phyloP scores from a whole-genome alignment of 1,140 invertebrate species.

The Bursaphelenchus mucronatus region DNA sequence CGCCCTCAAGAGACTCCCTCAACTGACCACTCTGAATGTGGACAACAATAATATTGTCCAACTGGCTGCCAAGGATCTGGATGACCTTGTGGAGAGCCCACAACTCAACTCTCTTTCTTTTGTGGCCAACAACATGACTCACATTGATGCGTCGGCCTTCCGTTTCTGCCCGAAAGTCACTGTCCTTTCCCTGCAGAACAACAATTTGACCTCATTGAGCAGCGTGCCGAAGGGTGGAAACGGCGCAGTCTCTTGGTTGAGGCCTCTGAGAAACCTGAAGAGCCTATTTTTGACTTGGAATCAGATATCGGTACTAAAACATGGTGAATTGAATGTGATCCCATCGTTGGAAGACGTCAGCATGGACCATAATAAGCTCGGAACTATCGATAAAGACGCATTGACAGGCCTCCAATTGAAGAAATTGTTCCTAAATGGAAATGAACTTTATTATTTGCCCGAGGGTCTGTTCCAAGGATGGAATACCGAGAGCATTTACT shows the following conservation, averaged over 20 bases:
- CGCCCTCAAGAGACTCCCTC: conserved; percentile 32
- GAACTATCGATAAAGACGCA: conserved; percentile 39
- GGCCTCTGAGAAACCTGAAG: conserved; percentile 37
- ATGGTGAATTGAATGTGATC: conserved; percentile 46
- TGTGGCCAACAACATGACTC: conserved; percentile 47
- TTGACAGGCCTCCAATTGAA: conserved; percentile 40
- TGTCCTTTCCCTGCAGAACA: conserved; percentile 45
- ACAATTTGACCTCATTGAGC: conserved; percentile 30
- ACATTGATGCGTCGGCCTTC: conserved; percentile 38
- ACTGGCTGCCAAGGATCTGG: conserved; percentile 39
- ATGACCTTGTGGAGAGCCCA: conserved; percentile 31
- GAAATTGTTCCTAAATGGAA: conserved; percentile 50
- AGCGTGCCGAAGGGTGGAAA: conserved; percentile 24
- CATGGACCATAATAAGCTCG: conserved; percentile 47
- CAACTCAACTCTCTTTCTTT: conserved; percentile 44
- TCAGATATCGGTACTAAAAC: conserved; percentile 31
- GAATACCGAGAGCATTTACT: conserved; percentile 30
- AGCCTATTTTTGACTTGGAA: conserved; percentile 46
- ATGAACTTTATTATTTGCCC: conserved; percentile 48
- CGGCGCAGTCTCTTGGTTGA: conserved; percentile 15
- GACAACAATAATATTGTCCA: conserved; percentile 43
- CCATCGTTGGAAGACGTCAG: conserved; percentile 37
- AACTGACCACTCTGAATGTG: conserved; percentile 35
- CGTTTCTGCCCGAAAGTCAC: conserved; percentile 25
- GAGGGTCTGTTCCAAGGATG: conserved; percentile 46